Conservation (phyloP, 2,888 invertebrate genomes). For the Archaeoteleia sp. region DNA sequence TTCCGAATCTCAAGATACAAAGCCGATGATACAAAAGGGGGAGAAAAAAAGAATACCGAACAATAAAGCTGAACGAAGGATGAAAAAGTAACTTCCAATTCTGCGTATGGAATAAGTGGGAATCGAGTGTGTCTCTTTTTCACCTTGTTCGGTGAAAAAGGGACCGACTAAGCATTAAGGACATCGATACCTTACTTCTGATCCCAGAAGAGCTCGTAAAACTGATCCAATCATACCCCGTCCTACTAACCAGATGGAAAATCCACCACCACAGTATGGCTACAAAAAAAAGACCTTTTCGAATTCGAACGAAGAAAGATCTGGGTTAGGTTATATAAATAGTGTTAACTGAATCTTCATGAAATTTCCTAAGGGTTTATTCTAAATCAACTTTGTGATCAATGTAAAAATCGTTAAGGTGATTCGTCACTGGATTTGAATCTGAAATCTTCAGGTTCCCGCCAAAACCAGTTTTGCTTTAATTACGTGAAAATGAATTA, state of each 20-base stretch:
- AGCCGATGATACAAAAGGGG: conserved; percentile 21
- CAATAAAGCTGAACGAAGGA: conserved; percentile 20
- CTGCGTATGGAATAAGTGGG: conserved; percentile 24
- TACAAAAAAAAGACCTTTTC: conserved; percentile 20
- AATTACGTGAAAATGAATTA: too few species aligned
- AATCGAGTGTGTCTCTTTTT: conserved; percentile 23
- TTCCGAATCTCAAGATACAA: conserved; percentile 34
- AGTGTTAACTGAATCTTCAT: background rate
- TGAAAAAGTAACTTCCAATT: conserved; percentile 18
- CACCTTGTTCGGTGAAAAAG: conserved; percentile 19
- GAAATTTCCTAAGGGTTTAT: too few species aligned
- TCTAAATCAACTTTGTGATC: conserved; percentile 18
- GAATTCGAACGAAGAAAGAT: conserved; percentile 23
- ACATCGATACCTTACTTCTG: conserved; percentile 68
- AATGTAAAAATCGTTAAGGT: too few species aligned
- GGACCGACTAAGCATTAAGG: conserved; percentile 33
- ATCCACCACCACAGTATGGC: conserved; percentile 26
- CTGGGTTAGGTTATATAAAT: conserved; percentile 6
- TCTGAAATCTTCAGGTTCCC: too few species aligned
- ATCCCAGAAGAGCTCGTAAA: conserved; percentile 76
- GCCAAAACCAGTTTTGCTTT: too few species aligned
- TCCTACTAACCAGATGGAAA: conserved; percentile 41
- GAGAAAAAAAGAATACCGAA: background rate
- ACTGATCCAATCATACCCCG: conserved; percentile 77
- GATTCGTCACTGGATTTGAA: too few species aligned